These are phyloP conservation scores for Agrotis segetum DNA, from an alignment of 2,888 invertebrate species.

Conservation along the genomic window DNA sequence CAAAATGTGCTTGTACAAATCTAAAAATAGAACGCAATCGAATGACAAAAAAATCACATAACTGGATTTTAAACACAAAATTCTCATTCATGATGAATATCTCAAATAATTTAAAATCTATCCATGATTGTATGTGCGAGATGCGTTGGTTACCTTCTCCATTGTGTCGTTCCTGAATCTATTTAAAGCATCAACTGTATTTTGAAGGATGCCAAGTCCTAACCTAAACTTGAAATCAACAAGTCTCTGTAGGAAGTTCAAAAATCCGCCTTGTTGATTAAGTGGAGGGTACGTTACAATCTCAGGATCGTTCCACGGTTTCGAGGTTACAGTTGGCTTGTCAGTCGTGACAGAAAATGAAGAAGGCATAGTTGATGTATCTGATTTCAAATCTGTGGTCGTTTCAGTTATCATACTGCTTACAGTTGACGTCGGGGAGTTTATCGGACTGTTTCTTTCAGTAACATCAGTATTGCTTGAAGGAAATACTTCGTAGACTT, in stretches of 20 bases:
- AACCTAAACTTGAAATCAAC: constrained; percentile 93
- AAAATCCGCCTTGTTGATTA: constrained; percentile 85
- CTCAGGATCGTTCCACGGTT: constrained; percentile 73
- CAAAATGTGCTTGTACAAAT: constrained; percentile 12
- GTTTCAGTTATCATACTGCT: constrained; percentile 81
- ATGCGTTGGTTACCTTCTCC: constrained; percentile 78
- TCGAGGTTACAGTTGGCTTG: constrained; percentile 68
- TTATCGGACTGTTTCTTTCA: constrained; percentile 66
- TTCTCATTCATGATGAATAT: constrained; percentile 7
- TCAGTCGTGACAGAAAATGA: constrained; percentile 69
- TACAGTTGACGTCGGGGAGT: constrained; percentile 73
- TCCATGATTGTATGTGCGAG: constrained; percentile 61
- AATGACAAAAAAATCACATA: constrained; percentile 17
- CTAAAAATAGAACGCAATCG: not conserved
- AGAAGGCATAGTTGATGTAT: constrained; percentile 82
- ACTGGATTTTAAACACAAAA: constrained; percentile 25
- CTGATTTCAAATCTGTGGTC: constrained; percentile 82
- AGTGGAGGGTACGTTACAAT: constrained; percentile 84
- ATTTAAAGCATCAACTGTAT: constrained; percentile 92
- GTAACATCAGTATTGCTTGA: constrained; percentile 67
- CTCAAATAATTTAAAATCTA: constrained; percentile 16
- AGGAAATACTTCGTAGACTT: constrained; percentile 85
- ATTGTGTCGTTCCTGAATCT: constrained; percentile 91
- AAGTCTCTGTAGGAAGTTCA: constrained; percentile 92
- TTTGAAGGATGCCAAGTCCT: constrained; percentile 93